phyloP scores from a whole-genome alignment of 2,797 vertebrate genomes.

The Falco berigora region DNA sequence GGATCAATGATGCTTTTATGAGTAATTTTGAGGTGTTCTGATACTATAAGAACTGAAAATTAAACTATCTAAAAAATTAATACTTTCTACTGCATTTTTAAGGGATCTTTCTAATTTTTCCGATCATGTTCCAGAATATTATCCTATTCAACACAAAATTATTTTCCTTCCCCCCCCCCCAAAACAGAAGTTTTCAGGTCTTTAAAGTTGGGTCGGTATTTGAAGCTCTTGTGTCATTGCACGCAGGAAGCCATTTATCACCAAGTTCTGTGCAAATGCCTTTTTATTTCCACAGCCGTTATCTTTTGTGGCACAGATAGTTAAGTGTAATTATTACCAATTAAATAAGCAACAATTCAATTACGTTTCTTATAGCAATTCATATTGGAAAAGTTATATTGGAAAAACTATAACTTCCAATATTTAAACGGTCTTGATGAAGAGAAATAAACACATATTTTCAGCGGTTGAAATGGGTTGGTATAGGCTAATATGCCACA shows the following conservation, averaged over 20 bases:
- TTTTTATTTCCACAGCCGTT: conserved; percentile 10
- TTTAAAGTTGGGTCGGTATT: background rate
- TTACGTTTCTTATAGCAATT: background rate
- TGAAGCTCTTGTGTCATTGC: background rate
- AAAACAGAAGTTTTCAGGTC: background rate
- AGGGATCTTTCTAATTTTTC: background rate
- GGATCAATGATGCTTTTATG: background rate
- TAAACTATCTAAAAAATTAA: background rate
- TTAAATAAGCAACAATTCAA: conserved; percentile 21
- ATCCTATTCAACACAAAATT: background rate
- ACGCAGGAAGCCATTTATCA: background rate
- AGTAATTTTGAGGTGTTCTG: background rate
- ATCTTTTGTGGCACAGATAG: conserved; percentile 1
- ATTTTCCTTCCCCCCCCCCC: background rate
- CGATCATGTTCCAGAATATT: background rate
- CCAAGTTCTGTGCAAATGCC: background rate
- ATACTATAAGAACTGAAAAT: background rate
- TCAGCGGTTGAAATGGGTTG: background rate
- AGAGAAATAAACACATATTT: background rate
- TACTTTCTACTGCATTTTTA: background rate
- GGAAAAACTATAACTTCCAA: background rate
- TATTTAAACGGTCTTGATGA: background rate
- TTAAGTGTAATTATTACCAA: conserved; percentile 12
- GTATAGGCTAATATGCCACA: background rate
- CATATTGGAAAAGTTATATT: background rate